Percentiles rank a stretch among this genome's conserved stretches.
Conservation (phyloP, 2,797 vertebrate species). For the Acanthis flammea region DNA sequence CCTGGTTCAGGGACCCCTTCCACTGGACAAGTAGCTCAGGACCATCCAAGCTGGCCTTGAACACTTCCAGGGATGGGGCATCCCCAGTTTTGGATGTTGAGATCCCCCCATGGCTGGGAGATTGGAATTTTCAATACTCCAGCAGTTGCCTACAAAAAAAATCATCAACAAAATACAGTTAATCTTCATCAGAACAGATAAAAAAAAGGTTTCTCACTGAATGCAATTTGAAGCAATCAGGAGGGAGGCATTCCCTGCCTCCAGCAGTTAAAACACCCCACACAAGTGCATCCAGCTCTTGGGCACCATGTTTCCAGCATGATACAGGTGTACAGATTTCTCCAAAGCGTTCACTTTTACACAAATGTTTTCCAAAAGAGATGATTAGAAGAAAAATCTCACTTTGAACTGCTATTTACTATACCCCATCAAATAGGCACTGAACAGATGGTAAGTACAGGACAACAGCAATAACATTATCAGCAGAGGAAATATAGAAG, state of each 20-base stretch:
- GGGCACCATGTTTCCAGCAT: not conserved
- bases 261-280: not conserved
- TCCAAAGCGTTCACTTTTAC: not conserved
- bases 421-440: not conserved
- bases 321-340: not conserved
- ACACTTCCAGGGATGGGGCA: not conserved
- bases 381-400: conserved; percentile 31
- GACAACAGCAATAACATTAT: conserved; percentile 1
- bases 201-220: not conserved
- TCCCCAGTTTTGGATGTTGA: not conserved
- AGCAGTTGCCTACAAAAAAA: not conserved
- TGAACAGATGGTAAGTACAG: conserved; percentile 49
- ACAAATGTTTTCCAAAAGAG: not conserved
- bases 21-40: not conserved
- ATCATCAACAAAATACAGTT: not conserved
- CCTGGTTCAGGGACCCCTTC: not conserved
- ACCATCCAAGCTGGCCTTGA: not conserved
- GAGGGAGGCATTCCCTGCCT: not conserved
- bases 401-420: conserved; percentile 43
- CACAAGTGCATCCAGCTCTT: not conserved
- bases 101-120: accelerated
- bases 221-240: not conserved
- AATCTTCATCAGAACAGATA: not conserved
- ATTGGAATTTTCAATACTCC: not conserved
- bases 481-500: not conserved